Conservation (phyloP, 2,113 vertebrate species). For the Tragelaphus strepsiceros region DNA sequence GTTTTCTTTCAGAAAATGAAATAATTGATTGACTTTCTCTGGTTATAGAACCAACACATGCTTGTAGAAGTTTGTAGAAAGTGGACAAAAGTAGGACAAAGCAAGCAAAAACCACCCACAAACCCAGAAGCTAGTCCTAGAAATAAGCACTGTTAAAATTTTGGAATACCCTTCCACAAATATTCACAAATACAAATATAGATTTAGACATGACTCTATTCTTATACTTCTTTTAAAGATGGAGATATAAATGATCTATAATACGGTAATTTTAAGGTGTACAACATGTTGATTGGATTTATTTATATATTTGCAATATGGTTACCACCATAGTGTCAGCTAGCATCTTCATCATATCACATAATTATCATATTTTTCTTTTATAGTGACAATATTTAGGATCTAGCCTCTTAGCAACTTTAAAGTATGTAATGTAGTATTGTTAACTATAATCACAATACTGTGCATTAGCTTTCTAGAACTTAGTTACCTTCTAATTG, state of each 20-base stretch:
- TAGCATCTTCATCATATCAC: neutral
- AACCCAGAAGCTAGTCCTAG: neutral
- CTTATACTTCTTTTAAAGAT: neutral
- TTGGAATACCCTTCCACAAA: neutral
- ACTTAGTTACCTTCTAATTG: neutral
- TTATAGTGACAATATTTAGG: neutral
- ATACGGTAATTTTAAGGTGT: neutral
- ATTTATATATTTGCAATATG: neutral
- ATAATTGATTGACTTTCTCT: neutral
- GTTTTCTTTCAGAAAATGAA: neutral
- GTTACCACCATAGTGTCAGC: neutral
- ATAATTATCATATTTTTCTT: constrained; percentile 12
- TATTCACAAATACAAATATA: neutral
- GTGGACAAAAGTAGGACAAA: neutral
- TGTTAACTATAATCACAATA: neutral
- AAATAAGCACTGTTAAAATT: neutral
- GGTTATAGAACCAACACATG: neutral
- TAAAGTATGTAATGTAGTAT: neutral
- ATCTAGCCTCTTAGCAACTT: neutral
- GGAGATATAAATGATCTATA: neutral
- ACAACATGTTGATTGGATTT: neutral
- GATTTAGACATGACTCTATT: neutral
- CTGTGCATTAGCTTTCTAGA: neutral
- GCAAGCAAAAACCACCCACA: neutral
- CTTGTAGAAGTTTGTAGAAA: neutral